Percentiles rank a stretch among this genome's conserved stretches.
phyloP scores from a whole-genome alignment of 2,888 invertebrate species.

The Amorpha juglandis region DNA sequence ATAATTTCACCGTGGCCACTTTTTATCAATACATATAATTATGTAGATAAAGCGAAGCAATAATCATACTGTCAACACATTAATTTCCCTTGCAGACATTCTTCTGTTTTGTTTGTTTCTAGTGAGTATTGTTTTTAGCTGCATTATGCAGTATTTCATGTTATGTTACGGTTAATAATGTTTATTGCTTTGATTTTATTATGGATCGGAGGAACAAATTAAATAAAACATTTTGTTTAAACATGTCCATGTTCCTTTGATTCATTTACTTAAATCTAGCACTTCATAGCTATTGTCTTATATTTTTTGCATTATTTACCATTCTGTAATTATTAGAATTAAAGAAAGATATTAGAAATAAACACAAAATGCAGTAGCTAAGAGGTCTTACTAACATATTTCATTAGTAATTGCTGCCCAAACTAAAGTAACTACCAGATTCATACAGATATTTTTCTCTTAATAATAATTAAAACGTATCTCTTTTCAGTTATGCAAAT shows the following conservation, averaged over 20 bases:
- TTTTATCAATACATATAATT: constrained; percentile 31
- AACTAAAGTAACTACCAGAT: constrained; percentile 50
- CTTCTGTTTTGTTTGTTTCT: constrained; percentile 20
- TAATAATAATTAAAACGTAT: constrained; percentile 49
- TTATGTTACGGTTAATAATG: constrained; percentile 17
- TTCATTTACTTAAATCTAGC: constrained; percentile 36
- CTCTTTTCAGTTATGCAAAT: constrained; percentile 55
- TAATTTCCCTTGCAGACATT: constrained; percentile 25
- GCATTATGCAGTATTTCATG: constrained; percentile 6
- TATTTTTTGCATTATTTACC: constrained; percentile 24
- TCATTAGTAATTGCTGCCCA: constrained; percentile 58
- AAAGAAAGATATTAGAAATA: constrained; percentile 24
- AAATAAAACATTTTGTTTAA: neutral
- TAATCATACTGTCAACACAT: constrained; percentile 18
- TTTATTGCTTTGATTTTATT: constrained; percentile 40
- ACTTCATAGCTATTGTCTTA: constrained; percentile 58
- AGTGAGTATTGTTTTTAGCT: constrained; percentile 15
- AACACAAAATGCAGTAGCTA: constrained; percentile 53
- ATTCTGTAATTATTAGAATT: constrained; percentile 23
- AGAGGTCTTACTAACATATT: constrained; percentile 48
- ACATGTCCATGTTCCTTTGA: constrained; percentile 35
- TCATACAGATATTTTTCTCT: constrained; percentile 44
- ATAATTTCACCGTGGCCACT: constrained; percentile 67
- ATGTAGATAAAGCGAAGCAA: constrained; percentile 27
- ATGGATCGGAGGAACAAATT: constrained; percentile 2